Base-by-base conservation (phyloP, 2,888 invertebrate species). In the Elegia similella region DNA sequence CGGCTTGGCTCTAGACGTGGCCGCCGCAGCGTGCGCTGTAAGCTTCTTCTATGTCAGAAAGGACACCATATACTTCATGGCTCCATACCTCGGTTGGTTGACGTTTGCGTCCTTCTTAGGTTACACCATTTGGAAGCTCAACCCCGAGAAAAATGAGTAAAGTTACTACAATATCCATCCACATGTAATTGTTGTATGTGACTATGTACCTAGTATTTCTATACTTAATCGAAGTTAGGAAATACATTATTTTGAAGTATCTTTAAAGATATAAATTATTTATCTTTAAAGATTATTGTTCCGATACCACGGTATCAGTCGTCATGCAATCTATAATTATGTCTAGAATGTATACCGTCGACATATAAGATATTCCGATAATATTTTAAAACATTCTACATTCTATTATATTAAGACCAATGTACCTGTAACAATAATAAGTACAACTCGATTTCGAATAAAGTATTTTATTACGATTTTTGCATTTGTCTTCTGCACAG, bases 11-110 rank as follows among this genome's bases (percentile, higher is more conserved):
- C 72, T 95, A 2, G 94, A 94, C 65, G 91, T 84, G 0, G 91
- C 93, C 0, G 94, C 94, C 0, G 86, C 92, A 2, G 92, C 90
- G 0, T 93, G 94, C 66, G 93, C 92, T 0, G 71, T 92, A 2
- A 79, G 92, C 34, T 95, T 95, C 78, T 93, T 92, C 68, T 80
- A 84, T 56, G 84, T 96, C 6, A 95, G 95, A 76, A 90, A 89
- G 50, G 80, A 86, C 0, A 95, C 96, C 16, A 94, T 94, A 5
- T 92, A 91, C 63, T 72, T 97, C 38, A 93, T 96, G 82, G 69
- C 95, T 54, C 97, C 97, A 0, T 97, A 97, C 75, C 79, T 96
- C 17, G 93, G 92, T 29, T 97, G 97, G 96, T 78, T 94, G 43
- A 86, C 93, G 8, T 88, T 96, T 62, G 96, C 96, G 0, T 88